Conservation (phyloP, 1,140 invertebrate genomes). For the Phymastichus coffea region DNA sequence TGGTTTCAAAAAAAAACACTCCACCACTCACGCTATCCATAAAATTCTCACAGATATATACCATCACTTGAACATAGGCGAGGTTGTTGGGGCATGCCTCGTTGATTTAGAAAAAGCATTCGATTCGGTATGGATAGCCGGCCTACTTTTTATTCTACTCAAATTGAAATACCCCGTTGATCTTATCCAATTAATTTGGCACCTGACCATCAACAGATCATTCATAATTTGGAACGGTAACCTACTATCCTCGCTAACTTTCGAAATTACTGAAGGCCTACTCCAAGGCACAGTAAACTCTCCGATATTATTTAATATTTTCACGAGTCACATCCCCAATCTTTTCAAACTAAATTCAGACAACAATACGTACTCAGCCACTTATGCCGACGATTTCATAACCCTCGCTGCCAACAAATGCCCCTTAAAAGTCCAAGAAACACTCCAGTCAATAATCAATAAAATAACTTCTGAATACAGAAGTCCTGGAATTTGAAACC, state of each 20-base stretch:
- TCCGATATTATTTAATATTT: conserved; percentile 29
- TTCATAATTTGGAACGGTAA: background rate
- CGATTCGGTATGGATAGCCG: no score
- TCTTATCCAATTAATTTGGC: background rate
- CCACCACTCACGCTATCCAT: conserved; percentile 14
- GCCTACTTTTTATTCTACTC: conserved; percentile 27
- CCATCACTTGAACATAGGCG: conserved; percentile 16
- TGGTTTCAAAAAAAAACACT: background rate
- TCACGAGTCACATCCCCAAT: background rate
- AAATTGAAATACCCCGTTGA: conserved; percentile 38
- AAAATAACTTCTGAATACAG: conserved; percentile 23
- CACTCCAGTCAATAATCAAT: conserved; percentile 1
- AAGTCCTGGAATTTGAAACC: conserved; percentile 30
- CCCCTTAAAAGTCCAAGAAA: background rate
- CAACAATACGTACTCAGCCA: background rate
- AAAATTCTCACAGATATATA: conserved; percentile 15
- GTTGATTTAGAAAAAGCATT: no score
- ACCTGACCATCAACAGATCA: background rate
- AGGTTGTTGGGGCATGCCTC: no score
- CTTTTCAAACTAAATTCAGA: conserved; percentile 5
- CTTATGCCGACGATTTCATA: conserved; percentile 29
- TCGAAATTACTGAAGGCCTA: conserved; percentile 24
- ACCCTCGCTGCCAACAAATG: background rate
- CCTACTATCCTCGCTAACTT: background rate
- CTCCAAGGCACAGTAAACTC: conserved; percentile 33